These are phyloP conservation scores for Drosophila pandora DNA, from an alignment of 1,140 invertebrate genomes.

Conservation along the genomic window DNA sequence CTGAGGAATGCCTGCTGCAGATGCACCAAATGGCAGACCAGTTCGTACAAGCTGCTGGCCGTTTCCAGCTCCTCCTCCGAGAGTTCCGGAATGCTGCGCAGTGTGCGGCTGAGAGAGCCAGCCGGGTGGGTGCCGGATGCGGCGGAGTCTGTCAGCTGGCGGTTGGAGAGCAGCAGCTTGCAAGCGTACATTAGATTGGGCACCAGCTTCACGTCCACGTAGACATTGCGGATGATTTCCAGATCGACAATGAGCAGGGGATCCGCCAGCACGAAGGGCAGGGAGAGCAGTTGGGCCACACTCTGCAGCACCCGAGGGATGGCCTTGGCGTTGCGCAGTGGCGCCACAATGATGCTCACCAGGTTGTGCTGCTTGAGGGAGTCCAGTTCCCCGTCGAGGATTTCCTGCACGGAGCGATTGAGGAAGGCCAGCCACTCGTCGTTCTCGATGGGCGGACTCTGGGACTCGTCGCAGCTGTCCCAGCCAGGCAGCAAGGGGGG, in stretches of 20 bases:
- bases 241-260: conserved; percentile 85
- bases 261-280: conserved; percentile 89
- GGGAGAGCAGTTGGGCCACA: conserved; percentile 88
- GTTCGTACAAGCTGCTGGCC: conserved; percentile 87
- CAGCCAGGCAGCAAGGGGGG: conserved; percentile 81
- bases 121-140: conserved; percentile 46
- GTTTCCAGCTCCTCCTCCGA: conserved; percentile 87
- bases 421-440: conserved; percentile 93
- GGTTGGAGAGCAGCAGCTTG: conserved; percentile 86
- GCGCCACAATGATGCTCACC: conserved; percentile 89
- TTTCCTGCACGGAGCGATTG: conserved; percentile 88
- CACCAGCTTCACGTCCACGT: conserved; percentile 89
- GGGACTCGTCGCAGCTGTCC: conserved; percentile 83
- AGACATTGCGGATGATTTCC: conserved; percentile 85
- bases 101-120: conserved; percentile 53
- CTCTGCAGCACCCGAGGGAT: conserved; percentile 87
- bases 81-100: conserved; percentile 84
- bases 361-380: conserved; percentile 89
- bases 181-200: conserved; percentile 91
- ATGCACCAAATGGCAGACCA: conserved; percentile 90
- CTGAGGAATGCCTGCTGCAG: conserved; percentile 88
- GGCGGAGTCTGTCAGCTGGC: conserved; percentile 61
- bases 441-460: conserved; percentile 89
- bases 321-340: conserved; percentile 87
- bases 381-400: conserved; percentile 90